Evolutionary conservation across 2,113 vertebrate species (phyloP).

Genomic region (Caretta caretta): DNA sequence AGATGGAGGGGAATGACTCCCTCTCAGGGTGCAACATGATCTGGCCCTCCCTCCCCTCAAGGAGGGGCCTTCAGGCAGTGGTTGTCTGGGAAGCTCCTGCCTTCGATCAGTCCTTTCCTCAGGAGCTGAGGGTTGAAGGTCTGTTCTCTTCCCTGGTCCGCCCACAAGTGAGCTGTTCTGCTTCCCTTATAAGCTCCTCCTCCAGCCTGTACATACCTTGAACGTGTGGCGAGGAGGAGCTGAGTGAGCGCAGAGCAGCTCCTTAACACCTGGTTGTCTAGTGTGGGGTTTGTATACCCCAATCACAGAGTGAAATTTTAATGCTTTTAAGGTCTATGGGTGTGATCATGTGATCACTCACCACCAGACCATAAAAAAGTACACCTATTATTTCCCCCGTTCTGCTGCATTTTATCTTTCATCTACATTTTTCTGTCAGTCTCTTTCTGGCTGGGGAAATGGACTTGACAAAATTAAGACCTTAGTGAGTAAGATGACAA

Average conservation of each 20-base stretch:
- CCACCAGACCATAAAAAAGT: slow-evolving; percentile 41
- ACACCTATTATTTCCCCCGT: slow-evolving; percentile 41
- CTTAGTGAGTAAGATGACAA: slow-evolving; percentile 26
- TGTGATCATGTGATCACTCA: slow-evolving; percentile 14
- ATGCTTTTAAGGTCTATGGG: neutral
- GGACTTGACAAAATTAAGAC: slow-evolving; percentile 52
- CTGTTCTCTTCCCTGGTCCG: neutral
- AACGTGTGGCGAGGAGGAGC: neutral
- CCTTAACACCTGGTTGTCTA: neutral
- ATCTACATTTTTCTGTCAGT: slow-evolving; percentile 66
- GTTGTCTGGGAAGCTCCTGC: neutral
- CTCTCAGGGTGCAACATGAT: neutral
- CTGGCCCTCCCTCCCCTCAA: neutral
- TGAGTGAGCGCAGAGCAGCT: neutral
- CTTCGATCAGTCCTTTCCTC: neutral
- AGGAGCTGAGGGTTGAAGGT: neutral
- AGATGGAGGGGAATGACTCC: neutral
- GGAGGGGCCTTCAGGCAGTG: neutral
- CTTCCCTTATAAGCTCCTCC: neutral
- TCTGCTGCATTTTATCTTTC: slow-evolving; percentile 61
- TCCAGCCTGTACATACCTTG: neutral
- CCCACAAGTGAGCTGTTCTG: neutral
- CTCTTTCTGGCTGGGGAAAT: slow-evolving; percentile 56
- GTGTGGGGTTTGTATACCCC: neutral
- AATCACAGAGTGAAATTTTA: neutral